Evolutionary conservation across 1,140 invertebrate genomes (phyloP).

Genomic region (Zaprionus africanus): DNA sequence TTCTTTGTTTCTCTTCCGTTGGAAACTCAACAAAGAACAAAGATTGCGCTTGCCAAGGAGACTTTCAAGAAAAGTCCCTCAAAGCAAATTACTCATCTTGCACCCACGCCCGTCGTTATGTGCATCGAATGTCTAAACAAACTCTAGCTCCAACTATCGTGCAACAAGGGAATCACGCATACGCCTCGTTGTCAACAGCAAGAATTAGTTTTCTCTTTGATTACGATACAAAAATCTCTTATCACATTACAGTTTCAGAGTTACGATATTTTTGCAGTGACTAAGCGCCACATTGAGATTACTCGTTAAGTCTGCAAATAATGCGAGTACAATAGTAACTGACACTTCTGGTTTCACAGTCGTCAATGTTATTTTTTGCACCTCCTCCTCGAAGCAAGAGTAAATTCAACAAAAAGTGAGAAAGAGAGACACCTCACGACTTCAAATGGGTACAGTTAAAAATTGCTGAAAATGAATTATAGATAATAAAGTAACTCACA

Average conservation of each 20-base stretch:
- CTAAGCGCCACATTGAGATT: conserved; percentile 21
- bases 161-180: conserved; percentile 26
- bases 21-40: conserved; percentile 47
- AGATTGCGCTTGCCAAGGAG: conserved; percentile 1
- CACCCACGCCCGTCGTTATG: not conserved
- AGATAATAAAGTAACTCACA: not conserved
- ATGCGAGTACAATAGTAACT: conserved; percentile 24
- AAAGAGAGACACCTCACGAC: not conserved
- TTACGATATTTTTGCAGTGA: conserved; percentile 22
- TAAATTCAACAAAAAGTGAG: not conserved
- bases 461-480: not conserved
- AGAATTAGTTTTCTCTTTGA: conserved; percentile 6
- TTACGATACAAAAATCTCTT: conserved; percentile 32
- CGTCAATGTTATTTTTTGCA: conserved; percentile 57
- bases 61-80: conserved; percentile 10
- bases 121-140: conserved; percentile 13
- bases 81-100: not conserved
- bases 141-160: not conserved
- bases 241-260: conserved; percentile 9
- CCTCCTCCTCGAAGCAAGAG: conserved; percentile 16
- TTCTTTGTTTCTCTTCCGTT: conserved; percentile 33
- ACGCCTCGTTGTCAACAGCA: conserved; percentile 24
- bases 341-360: conserved; percentile 40
- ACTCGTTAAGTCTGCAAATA: conserved; percentile 12
- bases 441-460: not conserved